These are phyloP conservation scores for Plagodis dolabraria DNA, from an alignment of 2,888 invertebrate species.

Conservation along the genomic window DNA sequence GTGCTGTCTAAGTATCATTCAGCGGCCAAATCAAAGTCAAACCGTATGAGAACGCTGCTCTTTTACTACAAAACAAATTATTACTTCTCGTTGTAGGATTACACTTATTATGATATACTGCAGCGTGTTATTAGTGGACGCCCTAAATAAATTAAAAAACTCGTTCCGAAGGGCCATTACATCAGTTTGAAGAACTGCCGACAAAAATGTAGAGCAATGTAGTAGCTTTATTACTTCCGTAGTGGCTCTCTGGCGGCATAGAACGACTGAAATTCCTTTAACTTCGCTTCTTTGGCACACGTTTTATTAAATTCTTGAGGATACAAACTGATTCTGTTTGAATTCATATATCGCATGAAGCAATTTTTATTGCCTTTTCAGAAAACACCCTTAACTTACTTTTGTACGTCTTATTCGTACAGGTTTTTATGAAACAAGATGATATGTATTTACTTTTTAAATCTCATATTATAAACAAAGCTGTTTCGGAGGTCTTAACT, in stretches of 20 bases:
- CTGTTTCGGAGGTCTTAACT: no score
- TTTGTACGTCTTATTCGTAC: no score
- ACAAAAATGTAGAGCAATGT: conserved; percentile 36
- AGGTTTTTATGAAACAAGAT: no score
- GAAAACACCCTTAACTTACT: no score
- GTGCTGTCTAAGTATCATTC: no score
- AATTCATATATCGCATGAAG: no score
- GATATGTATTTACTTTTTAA: no score
- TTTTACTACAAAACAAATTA: neutral
- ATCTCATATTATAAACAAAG: no score
- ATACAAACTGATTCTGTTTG: no score
- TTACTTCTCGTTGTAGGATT: conserved; percentile 20
- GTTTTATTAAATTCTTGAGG: neutral
- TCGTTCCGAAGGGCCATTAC: conserved; percentile 44
- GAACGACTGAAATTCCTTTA: conserved; percentile 2
- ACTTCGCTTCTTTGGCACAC: neutral
- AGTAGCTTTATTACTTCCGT: conserved; percentile 29
- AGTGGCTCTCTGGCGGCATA: neutral
- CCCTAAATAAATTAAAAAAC: conserved; percentile 64
- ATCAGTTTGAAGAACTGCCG: conserved; percentile 55
- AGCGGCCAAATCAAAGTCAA: no score
- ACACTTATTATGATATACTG: conserved; percentile 51
- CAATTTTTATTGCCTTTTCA: no score
- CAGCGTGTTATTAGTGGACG: conserved; percentile 45
- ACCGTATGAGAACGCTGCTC: no score